Evolutionary conservation across 2,888 invertebrate genomes (phyloP).

Genomic region (Ligdia adustata): DNA sequence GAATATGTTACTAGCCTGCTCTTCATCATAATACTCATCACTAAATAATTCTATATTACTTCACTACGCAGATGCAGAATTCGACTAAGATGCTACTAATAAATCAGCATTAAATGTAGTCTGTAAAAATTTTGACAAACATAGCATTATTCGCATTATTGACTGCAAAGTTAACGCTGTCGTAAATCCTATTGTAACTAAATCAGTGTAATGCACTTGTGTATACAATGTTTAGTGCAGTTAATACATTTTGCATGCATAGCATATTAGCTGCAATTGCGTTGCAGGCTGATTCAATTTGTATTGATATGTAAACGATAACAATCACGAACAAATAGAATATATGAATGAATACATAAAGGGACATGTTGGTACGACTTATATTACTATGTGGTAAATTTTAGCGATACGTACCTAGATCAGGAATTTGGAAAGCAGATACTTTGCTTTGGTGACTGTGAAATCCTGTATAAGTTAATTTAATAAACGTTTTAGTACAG

Average conservation of each 20-base stretch:
- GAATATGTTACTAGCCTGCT: too few species aligned
- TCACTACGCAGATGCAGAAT: too few species aligned
- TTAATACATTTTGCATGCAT: background rate
- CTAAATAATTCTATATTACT: too few species aligned
- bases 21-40: too few species aligned
- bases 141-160: too few species aligned
- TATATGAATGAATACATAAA: too few species aligned
- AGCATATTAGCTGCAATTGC: slow-evolving; percentile 1
- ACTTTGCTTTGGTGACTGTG: background rate
- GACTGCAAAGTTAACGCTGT: background rate
- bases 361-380: background rate
- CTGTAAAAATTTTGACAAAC: too few species aligned
- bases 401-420: slow-evolving; percentile 19
- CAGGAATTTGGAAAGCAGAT: too few species aligned
- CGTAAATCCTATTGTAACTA: background rate
- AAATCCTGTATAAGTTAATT: too few species aligned
- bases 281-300: slow-evolving; percentile 7
- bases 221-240: background rate
- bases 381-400: background rate
- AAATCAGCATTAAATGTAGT: too few species aligned
- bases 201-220: background rate
- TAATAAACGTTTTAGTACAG: too few species aligned
- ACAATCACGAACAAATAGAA: background rate
- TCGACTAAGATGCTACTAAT: too few species aligned
- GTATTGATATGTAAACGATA: slow-evolving; percentile 6